Percentiles rank a stretch among this genome's conserved stretches.
Evolutionary conservation across 2,888 invertebrate genomes (phyloP).

Genomic region (Synergus umbraculus): DNA sequence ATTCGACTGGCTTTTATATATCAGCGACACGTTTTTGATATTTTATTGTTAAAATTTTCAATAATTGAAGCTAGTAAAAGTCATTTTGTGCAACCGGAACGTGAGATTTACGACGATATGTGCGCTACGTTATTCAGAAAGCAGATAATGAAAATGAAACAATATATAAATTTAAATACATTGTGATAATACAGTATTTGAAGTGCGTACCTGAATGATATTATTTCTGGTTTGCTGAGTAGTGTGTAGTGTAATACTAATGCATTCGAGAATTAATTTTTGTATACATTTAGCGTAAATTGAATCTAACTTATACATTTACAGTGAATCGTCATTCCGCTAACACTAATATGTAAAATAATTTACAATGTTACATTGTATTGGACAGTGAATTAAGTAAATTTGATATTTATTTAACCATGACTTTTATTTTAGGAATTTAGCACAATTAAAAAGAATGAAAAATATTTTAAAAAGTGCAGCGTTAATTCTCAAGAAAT

Average conservation of each 20-base stretch:
- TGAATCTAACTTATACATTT: constrained; percentile 34
- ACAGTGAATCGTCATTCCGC: constrained; percentile 36
- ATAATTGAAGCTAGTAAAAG: neutral
- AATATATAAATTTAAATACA: constrained; percentile 40
- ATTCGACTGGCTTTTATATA: constrained; percentile 27
- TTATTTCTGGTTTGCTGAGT: constrained; percentile 41
- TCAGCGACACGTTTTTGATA: constrained; percentile 25
- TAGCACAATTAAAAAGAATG: neutral
- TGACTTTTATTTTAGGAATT: constrained; percentile 7
- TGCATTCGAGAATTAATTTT: constrained; percentile 39
- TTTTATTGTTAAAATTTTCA: constrained; percentile 31
- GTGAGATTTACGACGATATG: constrained; percentile 26
- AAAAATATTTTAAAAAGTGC: no score
- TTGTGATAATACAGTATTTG: constrained; percentile 41
- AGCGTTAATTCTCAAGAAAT: no score
- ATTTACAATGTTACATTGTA: constrained; percentile 31
- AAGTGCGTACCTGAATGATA: constrained; percentile 42
- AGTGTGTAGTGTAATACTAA: constrained; percentile 35
- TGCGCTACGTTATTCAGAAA: constrained; percentile 17
- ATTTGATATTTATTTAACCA: constrained; percentile 38
- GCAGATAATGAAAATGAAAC: constrained; percentile 36
- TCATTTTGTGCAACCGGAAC: neutral
- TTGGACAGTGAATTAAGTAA: constrained; percentile 39
- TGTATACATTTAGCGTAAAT: constrained; percentile 38
- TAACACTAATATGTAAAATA: constrained; percentile 33